Percentiles rank a stretch among this genome's conserved stretches.
These are phyloP conservation scores for Xestia rhomboidea DNA, from an alignment of 2,888 invertebrate genomes.

Conservation along the genomic window DNA sequence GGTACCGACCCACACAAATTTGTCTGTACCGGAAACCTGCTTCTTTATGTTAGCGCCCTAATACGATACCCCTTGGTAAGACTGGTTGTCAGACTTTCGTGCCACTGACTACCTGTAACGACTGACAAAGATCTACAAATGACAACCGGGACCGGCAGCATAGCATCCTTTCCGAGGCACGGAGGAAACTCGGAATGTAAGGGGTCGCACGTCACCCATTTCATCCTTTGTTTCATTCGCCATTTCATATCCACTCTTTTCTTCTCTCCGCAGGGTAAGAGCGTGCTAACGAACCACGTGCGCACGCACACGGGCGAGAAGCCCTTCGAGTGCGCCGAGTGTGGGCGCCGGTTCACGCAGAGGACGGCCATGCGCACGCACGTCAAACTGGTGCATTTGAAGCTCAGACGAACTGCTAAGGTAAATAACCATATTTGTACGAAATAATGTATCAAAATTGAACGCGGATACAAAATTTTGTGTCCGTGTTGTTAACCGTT, in stretches of 20 bases:
- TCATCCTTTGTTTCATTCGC: neutral
- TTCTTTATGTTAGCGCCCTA: too few relatives aligned
- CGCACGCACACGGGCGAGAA: constrained; percentile 87
- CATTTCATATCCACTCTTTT: neutral
- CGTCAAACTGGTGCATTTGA: constrained; percentile 83
- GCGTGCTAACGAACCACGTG: constrained; percentile 82
- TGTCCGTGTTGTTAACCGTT: too few relatives aligned
- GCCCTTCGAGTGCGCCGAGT: constrained; percentile 80
- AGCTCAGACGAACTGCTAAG: constrained; percentile 65
- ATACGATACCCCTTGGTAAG: neutral
- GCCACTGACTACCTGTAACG: neutral
- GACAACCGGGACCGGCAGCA: neutral
- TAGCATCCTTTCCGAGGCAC: neutral
- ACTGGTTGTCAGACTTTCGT: neutral
- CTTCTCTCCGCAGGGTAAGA: constrained; percentile 77
- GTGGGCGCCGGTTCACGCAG: constrained; percentile 83
- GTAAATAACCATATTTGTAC: constrained; percentile 19
- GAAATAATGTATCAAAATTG: too few relatives aligned
- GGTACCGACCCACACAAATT: too few relatives aligned
- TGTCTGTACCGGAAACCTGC: too few relatives aligned
- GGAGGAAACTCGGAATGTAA: neutral
- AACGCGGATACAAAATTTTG: too few relatives aligned
- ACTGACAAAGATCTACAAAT: neutral
- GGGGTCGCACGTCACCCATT: neutral
- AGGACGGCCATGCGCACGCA: constrained; percentile 84